phyloP scores from a whole-genome alignment of 23 tunicate species.

The Pegea sp. region DNA sequence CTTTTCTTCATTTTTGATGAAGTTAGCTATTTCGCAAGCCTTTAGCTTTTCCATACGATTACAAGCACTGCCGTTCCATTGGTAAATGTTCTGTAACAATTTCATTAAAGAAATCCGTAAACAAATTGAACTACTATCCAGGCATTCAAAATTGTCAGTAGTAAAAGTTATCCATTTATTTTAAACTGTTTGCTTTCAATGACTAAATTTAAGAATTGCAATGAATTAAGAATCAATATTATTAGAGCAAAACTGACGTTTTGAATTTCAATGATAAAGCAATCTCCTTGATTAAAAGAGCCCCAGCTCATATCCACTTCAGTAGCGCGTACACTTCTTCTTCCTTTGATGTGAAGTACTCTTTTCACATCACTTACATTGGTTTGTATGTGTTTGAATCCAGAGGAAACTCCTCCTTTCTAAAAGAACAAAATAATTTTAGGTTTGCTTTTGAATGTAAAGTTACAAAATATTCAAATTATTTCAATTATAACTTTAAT shows the following conservation, averaged over 20 bases:
- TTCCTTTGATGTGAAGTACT: constrained; percentile 68
- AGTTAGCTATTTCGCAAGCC: constrained; percentile 37
- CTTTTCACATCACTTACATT: constrained; percentile 68
- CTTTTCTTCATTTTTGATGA: constrained; percentile 51
- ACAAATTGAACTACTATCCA: not conserved
- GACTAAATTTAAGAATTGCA: not conserved
- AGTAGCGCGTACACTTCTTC: constrained; percentile 43
- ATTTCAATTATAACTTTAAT: no score
- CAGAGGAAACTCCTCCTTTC: constrained; percentile 76
- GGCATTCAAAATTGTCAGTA: not conserved
- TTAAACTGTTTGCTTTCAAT: not conserved
- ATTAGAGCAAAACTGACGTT: constrained; percentile 21
- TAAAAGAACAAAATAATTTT: no score
- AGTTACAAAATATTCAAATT: no score
- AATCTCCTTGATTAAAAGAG: constrained; percentile 84
- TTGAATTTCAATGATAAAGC: constrained; percentile 70
- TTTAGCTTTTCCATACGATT: constrained; percentile 76
- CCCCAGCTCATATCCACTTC: constrained; percentile 86
- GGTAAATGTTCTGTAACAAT: constrained; percentile 40
- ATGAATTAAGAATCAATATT: not conserved
- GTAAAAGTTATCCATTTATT: not conserved
- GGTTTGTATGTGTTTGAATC: constrained; percentile 61
- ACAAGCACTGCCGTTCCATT: constrained; percentile 92
- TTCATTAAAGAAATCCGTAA: no score
- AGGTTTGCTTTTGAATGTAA: no score